phyloP scores from a whole-genome alignment of 2,888 invertebrate species.

The Eupithecia dodoneata region DNA sequence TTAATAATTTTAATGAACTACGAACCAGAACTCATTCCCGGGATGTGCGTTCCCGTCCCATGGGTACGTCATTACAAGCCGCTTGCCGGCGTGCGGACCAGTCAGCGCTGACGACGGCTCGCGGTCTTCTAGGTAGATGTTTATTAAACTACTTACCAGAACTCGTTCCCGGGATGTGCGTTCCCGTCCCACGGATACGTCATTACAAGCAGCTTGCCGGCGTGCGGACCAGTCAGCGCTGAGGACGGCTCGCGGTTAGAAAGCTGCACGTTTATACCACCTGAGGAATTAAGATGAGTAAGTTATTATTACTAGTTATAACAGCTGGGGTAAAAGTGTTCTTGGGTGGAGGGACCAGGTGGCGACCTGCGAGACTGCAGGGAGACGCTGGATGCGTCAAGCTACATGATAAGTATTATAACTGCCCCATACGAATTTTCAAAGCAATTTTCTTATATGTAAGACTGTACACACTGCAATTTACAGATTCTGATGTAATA shows the following conservation, averaged over 20 bases:
- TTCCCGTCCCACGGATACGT: slow-evolving; percentile 91
- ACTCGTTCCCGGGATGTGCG: slow-evolving; percentile 89
- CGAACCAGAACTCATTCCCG: slow-evolving; percentile 89
- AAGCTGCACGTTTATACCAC: slow-evolving; percentile 80
- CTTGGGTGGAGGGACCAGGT: too few species aligned
- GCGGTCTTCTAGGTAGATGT: slow-evolving; percentile 51
- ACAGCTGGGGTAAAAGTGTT: background rate
- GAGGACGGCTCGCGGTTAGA: slow-evolving; percentile 84
- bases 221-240: slow-evolving; percentile 71
- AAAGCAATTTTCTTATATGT: too few species aligned
- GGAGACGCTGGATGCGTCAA: too few species aligned
- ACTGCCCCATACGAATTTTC: too few species aligned
- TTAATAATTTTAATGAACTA: background rate
- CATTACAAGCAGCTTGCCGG: slow-evolving; percentile 83
- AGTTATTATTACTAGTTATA: background rate
- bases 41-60: slow-evolving; percentile 90
- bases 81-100: slow-evolving; percentile 72
- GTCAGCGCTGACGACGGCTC: slow-evolving; percentile 82
- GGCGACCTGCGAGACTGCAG: too few species aligned
- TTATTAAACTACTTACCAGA: slow-evolving; percentile 76
- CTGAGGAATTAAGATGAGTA: slow-evolving; percentile 46
- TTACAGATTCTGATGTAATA: too few species aligned
- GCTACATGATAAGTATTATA: too few species aligned
- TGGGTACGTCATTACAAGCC: slow-evolving; percentile 87
- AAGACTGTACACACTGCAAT: too few species aligned